A percentile compares a stretch with the other conserved stretches of the same genome.
Conservation (phyloP, 2,113 vertebrate species). For the Pseudorhombus dupliciocellatus region DNA sequence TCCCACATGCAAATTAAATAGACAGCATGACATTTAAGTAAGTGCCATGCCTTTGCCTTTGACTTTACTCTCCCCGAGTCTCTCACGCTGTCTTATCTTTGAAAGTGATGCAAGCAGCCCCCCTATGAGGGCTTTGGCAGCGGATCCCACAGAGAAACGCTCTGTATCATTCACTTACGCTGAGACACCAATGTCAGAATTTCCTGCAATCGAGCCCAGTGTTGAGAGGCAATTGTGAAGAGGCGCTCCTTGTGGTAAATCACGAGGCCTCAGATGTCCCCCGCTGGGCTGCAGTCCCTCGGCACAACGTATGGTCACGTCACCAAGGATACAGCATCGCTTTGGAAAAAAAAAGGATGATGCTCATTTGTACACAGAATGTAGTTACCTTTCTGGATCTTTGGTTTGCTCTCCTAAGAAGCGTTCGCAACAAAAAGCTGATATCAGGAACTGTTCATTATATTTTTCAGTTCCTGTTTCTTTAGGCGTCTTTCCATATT, state of each 20-base stretch:
- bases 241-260: conserved; percentile 28
- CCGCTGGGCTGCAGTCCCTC: conserved; percentile 19
- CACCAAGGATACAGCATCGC: background rate
- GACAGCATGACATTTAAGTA: conserved; percentile 60
- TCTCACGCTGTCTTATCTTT: conserved; percentile 47
- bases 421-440: background rate
- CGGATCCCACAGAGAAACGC: conserved; percentile 39
- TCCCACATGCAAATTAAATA: conserved; percentile 67
- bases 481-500: conserved; percentile 31
- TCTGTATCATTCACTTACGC: conserved; percentile 40
- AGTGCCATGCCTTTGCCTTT: conserved; percentile 48
- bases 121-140: conserved; percentile 33
- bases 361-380: background rate
- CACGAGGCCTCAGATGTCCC: conserved; percentile 30
- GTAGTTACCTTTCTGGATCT: conserved; percentile 8
- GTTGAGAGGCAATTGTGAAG: conserved; percentile 16
- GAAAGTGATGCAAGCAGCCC: conserved; percentile 49
- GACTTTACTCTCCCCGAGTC: conserved; percentile 30
- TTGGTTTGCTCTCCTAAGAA: conserved; percentile 2
- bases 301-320: conserved; percentile 10
- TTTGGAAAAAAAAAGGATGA: background rate
- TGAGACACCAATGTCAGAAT: conserved; percentile 11
- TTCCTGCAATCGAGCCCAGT: conserved; percentile 38
- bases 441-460: background rate
- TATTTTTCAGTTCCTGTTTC: conserved; percentile 21